Evolutionary conservation across 2,797 vertebrate species (phyloP).

Genomic region (Rhinoraja longicauda): DNA sequence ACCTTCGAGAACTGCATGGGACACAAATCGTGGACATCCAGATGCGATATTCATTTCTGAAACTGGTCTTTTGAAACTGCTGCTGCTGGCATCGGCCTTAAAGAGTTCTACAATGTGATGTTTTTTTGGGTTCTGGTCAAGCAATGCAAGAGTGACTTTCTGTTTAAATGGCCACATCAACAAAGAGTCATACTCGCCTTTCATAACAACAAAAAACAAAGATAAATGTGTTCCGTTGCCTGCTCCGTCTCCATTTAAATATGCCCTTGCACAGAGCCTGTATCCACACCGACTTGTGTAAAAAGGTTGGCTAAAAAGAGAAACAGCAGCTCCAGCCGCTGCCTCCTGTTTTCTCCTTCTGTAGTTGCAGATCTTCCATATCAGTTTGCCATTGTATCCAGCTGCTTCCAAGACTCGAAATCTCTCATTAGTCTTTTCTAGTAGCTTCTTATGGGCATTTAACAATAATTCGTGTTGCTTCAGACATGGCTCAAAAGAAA

Average conservation of each 20-base stretch:
- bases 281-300: slow-evolving; percentile 80
- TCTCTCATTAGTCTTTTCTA: slow-evolving; percentile 70
- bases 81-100: slow-evolving; percentile 68
- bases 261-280: slow-evolving; percentile 69
- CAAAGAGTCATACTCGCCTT: slow-evolving; percentile 79
- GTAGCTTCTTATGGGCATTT: slow-evolving; percentile 68
- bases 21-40: slow-evolving; percentile 72
- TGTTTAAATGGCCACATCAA: slow-evolving; percentile 82
- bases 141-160: slow-evolving; percentile 71
- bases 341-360: slow-evolving; percentile 66
- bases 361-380: slow-evolving; percentile 83
- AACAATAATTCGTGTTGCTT: slow-evolving; percentile 70
- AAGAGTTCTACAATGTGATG: slow-evolving; percentile 71
- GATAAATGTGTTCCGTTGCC: slow-evolving; percentile 77
- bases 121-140: slow-evolving; percentile 77
- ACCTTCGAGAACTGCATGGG: slow-evolving; percentile 61
- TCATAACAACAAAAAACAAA: slow-evolving; percentile 80
- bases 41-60: slow-evolving; percentile 74
- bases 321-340: slow-evolving; percentile 55
- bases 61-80: slow-evolving; percentile 71
- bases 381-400: slow-evolving; percentile 75
- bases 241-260: slow-evolving; percentile 75
- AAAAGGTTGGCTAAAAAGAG: slow-evolving; percentile 75
- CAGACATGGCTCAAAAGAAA: slow-evolving; percentile 67
- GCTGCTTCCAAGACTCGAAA: slow-evolving; percentile 74